Conservation (phyloP, 1,140 invertebrate species). For the Yoshiicerus persimilis region DNA sequence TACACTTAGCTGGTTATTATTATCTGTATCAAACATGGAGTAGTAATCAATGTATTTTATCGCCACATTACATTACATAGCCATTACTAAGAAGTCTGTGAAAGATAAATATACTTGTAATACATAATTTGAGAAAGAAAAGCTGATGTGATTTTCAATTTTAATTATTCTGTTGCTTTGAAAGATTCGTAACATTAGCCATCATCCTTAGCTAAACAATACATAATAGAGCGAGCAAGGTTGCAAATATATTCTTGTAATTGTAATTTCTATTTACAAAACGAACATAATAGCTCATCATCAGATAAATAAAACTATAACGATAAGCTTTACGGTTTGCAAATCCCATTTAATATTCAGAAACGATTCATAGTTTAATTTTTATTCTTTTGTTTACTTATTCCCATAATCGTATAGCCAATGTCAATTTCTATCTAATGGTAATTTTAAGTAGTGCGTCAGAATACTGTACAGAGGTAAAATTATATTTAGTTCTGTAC, state of each 20-base stretch:
- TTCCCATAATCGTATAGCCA: background rate
- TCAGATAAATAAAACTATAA: background rate
- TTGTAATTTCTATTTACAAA: background rate
- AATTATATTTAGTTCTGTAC: no score
- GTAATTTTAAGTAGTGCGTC: no score
- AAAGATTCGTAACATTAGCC: background rate
- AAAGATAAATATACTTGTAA: background rate
- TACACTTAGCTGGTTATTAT: background rate
- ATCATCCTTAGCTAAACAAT: no score
- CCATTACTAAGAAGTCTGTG: background rate
- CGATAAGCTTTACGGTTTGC: background rate
- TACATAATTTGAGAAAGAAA: background rate
- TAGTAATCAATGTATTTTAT: no score
- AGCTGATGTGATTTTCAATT: background rate
- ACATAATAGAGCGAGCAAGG: background rate
- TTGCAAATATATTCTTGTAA: background rate
- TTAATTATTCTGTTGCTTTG: background rate
- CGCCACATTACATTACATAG: background rate
- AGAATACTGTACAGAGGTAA: no score
- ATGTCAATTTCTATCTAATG: no score
- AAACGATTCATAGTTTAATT: background rate
- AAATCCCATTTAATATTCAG: background rate
- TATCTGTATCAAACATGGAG: background rate
- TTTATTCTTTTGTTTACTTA: background rate
- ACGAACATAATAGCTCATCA: background rate